Evolutionary conservation across 2,113 vertebrate genomes (phyloP), one percentile per base, ranked within the genome.

Genomic region (Chaetorhynchus papuensis): DNA sequence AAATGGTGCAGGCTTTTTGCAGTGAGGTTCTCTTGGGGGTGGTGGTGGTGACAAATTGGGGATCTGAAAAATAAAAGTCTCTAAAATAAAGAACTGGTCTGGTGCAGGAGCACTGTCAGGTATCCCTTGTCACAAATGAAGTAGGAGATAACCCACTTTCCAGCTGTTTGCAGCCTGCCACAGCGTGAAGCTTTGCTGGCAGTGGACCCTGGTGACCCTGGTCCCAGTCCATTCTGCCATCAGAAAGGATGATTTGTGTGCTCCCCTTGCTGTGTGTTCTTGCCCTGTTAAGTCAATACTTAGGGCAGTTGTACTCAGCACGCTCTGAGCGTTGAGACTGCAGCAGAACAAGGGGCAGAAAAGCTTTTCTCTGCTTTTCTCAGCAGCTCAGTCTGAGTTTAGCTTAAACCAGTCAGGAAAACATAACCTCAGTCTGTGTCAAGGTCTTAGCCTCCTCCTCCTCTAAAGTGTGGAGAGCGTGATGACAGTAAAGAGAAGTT

Each of bases 191-290:
- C 59, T 61, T 57, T 10, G 1, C 8, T 75, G 56, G 33, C 52
- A 54, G 65, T 16, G 50, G 68, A 13, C 3, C 1, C 57, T 49
- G 50, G 11, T 75, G 33, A 16, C 3, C 4, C 49, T 37, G 59
- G 26, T 59, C 35, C 13, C 18, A 30, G 50, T 39, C 70, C 15
- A 0, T 3, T 20, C n/a, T 66, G 30, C 77, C 35, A 13, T 64
- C 23, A 18, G 69, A 27, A 44, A 3, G 21, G 70, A 20, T 13
- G 15, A 19, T n/a, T 64, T 18, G 54, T 2, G 0, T 23, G 9
- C 28, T 76, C 8, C 31, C 68, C 66, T 79, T 5, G 2, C n/a
- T 37, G 4, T 0, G 0, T 26, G 30, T 31, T 44, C 56, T 42
- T 64, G 19, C 23, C 21, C 35, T 47, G 9, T 50, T 7, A 9